phyloP scores from a whole-genome alignment of 2,113 vertebrate genomes.

The Australoheros scitulus region DNA sequence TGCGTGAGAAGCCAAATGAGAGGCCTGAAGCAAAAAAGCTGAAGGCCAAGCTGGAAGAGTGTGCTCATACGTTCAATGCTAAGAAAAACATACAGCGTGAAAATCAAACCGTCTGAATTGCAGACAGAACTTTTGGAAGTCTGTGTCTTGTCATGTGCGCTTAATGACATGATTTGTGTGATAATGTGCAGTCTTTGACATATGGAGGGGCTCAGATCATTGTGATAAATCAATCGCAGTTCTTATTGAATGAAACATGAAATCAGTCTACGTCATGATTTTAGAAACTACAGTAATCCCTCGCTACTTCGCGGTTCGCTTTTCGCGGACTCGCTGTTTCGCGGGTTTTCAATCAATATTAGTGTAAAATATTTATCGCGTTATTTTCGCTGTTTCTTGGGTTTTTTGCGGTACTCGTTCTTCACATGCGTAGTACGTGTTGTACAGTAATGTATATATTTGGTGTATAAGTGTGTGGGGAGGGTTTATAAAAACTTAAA shows the following conservation, averaged over 20 bases:
- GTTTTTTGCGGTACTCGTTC: too few relatives aligned
- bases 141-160: neutral
- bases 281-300: neutral
- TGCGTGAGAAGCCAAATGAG: constrained; percentile 43
- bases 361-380: too few relatives aligned
- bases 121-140: neutral
- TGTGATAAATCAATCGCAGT: neutral
- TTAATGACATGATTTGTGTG: neutral
- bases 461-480: too few relatives aligned
- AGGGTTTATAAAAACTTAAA: too few relatives aligned
- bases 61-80: neutral
- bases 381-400: too few relatives aligned
- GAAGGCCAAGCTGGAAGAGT: constrained; percentile 15
- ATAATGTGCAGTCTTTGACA: neutral
- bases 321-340: too few relatives aligned
- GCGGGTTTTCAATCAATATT: too few relatives aligned
- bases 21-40: constrained; percentile 61
- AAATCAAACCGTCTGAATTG: constrained; percentile 36
- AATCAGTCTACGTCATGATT: neutral
- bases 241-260: neutral
- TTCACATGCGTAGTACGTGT: too few relatives aligned
- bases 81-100: neutral
- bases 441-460: too few relatives aligned
- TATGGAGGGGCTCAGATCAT: neutral
- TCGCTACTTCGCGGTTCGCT: too few relatives aligned